Percentiles rank a stretch among this genome's conserved stretches.
phyloP scores from a whole-genome alignment of 2,888 invertebrate species.

The Drosophila mimica region DNA sequence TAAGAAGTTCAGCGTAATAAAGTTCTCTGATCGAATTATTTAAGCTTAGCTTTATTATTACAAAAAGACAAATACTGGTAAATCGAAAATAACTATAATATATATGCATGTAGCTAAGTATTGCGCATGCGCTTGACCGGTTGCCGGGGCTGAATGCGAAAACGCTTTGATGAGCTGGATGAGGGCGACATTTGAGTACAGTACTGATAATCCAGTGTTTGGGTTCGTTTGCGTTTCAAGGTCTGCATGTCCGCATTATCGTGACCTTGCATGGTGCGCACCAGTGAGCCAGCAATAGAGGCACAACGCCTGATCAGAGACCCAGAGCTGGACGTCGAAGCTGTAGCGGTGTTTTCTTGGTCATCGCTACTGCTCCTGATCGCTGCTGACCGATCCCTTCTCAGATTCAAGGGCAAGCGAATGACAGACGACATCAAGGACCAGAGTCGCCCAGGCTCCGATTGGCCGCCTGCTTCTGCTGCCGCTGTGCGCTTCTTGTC shows the following conservation, averaged over 20 bases:
- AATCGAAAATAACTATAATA: background rate
- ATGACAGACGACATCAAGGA: conserved; percentile 80
- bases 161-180: conserved; percentile 78
- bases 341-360: conserved; percentile 49
- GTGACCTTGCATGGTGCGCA: conserved; percentile 61
- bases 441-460: conserved; percentile 65
- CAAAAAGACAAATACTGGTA: background rate
- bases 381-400: conserved; percentile 22
- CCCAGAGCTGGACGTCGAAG: conserved; percentile 33
- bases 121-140: conserved; percentile 84
- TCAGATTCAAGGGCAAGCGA: conserved; percentile 69
- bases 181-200: conserved; percentile 57
- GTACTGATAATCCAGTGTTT: conserved; percentile 73
- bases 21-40: background rate
- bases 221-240: conserved; percentile 82
- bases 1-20: background rate
- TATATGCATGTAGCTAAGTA: conserved; percentile 43
- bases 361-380: conserved; percentile 15
- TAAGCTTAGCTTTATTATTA: background rate
- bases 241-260: conserved; percentile 62
- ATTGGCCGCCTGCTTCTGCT: background rate
- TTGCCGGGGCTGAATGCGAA: conserved; percentile 82
- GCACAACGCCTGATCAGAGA: conserved; percentile 82
- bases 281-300: conserved; percentile 83
- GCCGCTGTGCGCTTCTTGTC: conserved; percentile 34